phyloP scores from a whole-genome alignment of 2,113 vertebrate species.

The Forbesichthys papilliferus region DNA sequence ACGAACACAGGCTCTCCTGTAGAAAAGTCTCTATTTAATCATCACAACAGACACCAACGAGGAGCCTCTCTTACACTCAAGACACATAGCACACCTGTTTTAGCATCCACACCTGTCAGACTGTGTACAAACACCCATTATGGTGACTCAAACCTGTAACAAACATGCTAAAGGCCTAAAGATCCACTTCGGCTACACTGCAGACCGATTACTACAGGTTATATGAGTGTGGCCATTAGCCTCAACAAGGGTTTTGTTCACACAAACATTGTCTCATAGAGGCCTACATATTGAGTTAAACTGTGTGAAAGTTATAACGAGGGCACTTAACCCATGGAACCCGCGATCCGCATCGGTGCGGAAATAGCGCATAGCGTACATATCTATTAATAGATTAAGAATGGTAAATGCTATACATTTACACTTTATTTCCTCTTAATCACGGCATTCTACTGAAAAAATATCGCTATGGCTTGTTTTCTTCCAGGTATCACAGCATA shows the following conservation, averaged over 20 bases:
- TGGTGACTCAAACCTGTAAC: neutral
- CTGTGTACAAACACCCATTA: conserved; percentile 44
- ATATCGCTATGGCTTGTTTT: too few relatives aligned
- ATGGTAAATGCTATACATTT: too few relatives aligned
- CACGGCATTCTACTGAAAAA: too few relatives aligned
- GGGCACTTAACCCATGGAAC: neutral
- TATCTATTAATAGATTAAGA: too few relatives aligned
- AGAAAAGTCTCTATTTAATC: neutral
- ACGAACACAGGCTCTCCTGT: neutral
- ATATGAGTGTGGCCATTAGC: neutral
- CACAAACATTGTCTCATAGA: conserved; percentile 40
- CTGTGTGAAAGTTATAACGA: conserved; percentile 37
- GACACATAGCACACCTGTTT: too few relatives aligned
- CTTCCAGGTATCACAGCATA: too few relatives aligned
- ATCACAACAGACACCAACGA: too few relatives aligned
- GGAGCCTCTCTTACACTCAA: too few relatives aligned
- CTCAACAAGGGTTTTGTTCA: conserved; percentile 9
- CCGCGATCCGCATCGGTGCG: too few relatives aligned
- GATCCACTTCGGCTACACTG: neutral
- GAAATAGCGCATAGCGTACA: too few relatives aligned
- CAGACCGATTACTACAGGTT: neutral
- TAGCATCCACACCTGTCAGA: conserved; percentile 36
- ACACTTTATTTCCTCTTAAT: too few relatives aligned
- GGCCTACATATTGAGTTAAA: conserved; percentile 42
- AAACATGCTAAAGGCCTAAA: neutral